Evolutionary conservation across 2,113 vertebrate species (phyloP).

Genomic region (Dendropsophus ebraccatus): DNA sequence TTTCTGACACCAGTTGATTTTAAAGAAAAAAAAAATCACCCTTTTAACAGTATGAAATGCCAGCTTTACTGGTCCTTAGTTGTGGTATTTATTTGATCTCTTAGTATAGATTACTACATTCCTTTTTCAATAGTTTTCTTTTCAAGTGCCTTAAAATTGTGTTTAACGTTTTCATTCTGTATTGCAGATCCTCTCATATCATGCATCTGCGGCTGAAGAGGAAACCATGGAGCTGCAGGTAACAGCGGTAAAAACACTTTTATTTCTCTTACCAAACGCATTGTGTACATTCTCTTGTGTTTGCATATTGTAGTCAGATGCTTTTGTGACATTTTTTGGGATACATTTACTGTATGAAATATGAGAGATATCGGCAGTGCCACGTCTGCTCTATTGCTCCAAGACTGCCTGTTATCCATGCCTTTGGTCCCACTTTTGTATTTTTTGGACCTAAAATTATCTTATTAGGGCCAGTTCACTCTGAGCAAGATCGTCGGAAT

Average conservation of each 20-base stretch:
- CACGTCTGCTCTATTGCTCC: too few relatives aligned
- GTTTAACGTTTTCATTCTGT: background rate
- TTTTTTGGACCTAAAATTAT: too few relatives aligned
- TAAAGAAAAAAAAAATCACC: too few relatives aligned
- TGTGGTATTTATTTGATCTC: background rate
- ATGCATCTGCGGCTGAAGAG: constrained; percentile 91
- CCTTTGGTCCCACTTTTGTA: background rate
- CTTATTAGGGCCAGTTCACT: too few relatives aligned
- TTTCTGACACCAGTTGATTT: too few relatives aligned
- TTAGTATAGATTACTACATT: background rate
- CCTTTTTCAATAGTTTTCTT: too few relatives aligned
- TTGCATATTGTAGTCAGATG: background rate
- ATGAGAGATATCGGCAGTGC: too few relatives aligned
- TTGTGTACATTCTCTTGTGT: background rate
- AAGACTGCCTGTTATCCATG: too few relatives aligned
- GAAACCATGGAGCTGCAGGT: constrained; percentile 93
- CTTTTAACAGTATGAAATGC: background rate
- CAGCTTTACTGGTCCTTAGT: background rate
- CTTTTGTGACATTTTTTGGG: background rate
- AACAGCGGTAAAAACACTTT: constrained; percentile 85
- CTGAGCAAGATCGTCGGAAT: too few relatives aligned
- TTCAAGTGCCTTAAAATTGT: background rate
- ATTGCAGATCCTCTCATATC: constrained; percentile 91
- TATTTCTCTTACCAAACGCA: constrained; percentile 63
- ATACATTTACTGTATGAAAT: background rate